These are phyloP conservation scores for Austrofundulus limnaeus DNA, from an alignment of 2,113 vertebrate genomes.

Conservation along the genomic window DNA sequence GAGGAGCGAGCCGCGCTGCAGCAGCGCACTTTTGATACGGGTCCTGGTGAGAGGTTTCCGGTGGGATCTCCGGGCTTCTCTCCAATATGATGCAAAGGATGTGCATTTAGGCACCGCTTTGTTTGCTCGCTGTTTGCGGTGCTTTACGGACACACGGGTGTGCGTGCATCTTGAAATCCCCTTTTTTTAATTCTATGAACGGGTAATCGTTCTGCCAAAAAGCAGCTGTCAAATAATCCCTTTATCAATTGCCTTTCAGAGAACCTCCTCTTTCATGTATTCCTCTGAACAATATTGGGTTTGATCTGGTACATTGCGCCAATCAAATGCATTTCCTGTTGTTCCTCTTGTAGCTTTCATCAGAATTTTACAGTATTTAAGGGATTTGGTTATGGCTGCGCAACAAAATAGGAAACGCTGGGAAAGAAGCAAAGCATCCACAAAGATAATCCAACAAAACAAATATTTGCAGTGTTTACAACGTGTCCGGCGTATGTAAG, in stretches of 20 bases:
- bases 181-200: conserved; percentile 38
- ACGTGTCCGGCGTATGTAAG: conserved; percentile 15
- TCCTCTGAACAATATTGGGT: conserved; percentile 39
- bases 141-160: conserved; percentile 6
- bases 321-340: conserved; percentile 25
- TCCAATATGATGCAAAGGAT: conserved; percentile 31
- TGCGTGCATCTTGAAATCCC: conserved; percentile 42
- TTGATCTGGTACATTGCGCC: conserved; percentile 26
- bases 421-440: conserved; percentile 8
- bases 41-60: conserved; percentile 48
- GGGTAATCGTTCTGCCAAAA: conserved; percentile 20
- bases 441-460: conserved; percentile 30
- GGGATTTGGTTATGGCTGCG: not conserved
- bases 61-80: conserved; percentile 38
- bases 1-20: conserved; percentile 39
- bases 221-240: conserved; percentile 40
- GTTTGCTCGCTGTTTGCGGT: conserved; percentile 13
- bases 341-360: not conserved
- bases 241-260: conserved; percentile 41
- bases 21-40: conserved; percentile 52
- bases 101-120: conserved; percentile 13
- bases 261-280: conserved; percentile 28
- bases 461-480: conserved; percentile 46
- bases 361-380: not conserved
- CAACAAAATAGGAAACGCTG: not conserved